Evolutionary conservation across 2,113 vertebrate genomes (phyloP).

Genomic region (Hemibagrus wyckioides): DNA sequence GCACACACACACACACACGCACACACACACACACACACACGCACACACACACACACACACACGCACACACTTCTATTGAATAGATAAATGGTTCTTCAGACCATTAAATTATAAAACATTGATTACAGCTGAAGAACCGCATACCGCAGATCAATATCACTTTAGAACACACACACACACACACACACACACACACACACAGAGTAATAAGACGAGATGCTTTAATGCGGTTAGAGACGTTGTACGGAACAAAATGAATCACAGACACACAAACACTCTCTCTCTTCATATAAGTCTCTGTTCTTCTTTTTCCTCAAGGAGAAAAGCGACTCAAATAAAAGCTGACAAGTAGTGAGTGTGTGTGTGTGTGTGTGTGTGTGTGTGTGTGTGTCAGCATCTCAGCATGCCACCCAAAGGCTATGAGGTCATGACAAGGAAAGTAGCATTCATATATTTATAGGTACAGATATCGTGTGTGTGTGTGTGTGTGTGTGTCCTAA

Average conservation of each 20-base stretch:
- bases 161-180: constrained; percentile 12
- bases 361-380: constrained; percentile 23
- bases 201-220: constrained; percentile 22
- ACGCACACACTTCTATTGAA: constrained; percentile 28
- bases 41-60: constrained; percentile 18
- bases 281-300: not conserved
- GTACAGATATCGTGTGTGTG: not conserved
- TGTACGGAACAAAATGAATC: constrained; percentile 19
- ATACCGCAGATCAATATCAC: constrained; percentile 50
- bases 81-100: constrained; percentile 48
- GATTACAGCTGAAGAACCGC: constrained; percentile 48
- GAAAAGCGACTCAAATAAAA: constrained; percentile 8
- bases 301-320: constrained; percentile 25
- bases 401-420: constrained; percentile 23
- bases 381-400: constrained; percentile 30
- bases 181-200: not conserved
- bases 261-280: constrained; percentile 3
- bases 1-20: constrained; percentile 8
- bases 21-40: constrained; percentile 27
- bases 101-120: constrained; percentile 55
- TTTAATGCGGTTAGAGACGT: not conserved
- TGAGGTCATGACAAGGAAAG: constrained; percentile 14
- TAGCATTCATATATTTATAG: not conserved
- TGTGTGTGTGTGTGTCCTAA: constrained; percentile 23
- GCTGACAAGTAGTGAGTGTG: constrained; percentile 38